Percentiles rank a stretch among this genome's conserved stretches.
Evolutionary conservation across 2,888 invertebrate species (phyloP).

Genomic region (Diogma glabrata): DNA sequence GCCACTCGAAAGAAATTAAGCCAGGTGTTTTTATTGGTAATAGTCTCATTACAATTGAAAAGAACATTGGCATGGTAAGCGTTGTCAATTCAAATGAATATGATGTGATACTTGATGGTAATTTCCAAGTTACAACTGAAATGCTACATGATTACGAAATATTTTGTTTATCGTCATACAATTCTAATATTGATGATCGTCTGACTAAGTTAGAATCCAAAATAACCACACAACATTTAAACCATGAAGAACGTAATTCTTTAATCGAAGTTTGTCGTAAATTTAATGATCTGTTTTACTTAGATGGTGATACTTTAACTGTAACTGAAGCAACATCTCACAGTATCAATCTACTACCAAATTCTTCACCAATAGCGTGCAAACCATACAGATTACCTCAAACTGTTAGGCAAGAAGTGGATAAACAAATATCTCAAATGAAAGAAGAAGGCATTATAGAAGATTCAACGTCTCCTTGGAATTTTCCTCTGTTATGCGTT

Average conservation of each 20-base stretch:
- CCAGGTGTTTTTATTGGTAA: too few species aligned
- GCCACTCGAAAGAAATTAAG: too few species aligned
- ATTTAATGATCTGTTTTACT: neutral
- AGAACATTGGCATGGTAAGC: too few species aligned
- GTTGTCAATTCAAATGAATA: too few species aligned
- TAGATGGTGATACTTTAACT: neutral
- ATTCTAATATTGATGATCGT: neutral
- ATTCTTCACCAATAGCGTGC: neutral
- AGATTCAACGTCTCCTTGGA: neutral
- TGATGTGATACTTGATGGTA: too few species aligned
- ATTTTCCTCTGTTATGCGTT: neutral
- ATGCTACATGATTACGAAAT: too few species aligned
- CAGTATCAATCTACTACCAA: neutral
- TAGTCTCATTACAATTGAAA: too few species aligned
- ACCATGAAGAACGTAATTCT: neutral
- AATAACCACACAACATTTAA: neutral
- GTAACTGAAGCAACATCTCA: neutral
- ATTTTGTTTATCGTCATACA: too few species aligned
- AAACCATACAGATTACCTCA: neutral
- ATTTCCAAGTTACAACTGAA: too few species aligned
- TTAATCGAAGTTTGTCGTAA: neutral
- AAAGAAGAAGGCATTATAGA: neutral
- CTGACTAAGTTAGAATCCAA: neutral
- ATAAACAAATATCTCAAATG: neutral
- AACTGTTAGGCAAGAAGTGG: neutral